These are phyloP conservation scores for Amiota communis DNA, from an alignment of 2,888 invertebrate genomes.

Conservation along the genomic window DNA sequence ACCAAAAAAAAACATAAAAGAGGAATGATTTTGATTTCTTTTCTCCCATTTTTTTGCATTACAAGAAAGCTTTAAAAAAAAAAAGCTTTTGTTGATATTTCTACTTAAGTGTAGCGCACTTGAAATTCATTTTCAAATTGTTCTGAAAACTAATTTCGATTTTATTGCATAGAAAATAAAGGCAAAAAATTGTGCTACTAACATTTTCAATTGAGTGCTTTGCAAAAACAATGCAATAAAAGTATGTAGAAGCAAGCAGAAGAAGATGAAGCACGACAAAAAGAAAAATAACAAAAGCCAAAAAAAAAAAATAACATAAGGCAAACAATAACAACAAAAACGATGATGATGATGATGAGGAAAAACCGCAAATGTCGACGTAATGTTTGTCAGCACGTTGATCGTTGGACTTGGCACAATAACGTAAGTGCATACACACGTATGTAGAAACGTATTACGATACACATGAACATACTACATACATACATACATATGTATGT, in stretches of 20 bases:
- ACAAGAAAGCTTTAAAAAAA: no score
- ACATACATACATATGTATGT: slow-evolving; percentile 1
- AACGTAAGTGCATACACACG: slow-evolving; percentile 49
- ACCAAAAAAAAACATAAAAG: no score
- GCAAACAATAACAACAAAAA: slow-evolving; percentile 22
- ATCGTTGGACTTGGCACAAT: slow-evolving; percentile 70
- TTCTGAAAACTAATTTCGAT: no score
- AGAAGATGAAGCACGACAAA: not conserved
- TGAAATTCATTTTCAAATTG: no score
- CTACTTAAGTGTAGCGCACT: no score
- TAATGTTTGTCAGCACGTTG: slow-evolving; percentile 47
- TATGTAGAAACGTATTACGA: not conserved
- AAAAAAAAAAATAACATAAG: slow-evolving; percentile 23
- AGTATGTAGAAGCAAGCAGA: not conserved
- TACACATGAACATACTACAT: no score
- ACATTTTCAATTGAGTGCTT: slow-evolving; percentile 39
- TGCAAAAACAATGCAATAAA: slow-evolving; percentile 33
- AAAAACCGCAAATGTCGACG: slow-evolving; percentile 31
- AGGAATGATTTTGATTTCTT: no score
- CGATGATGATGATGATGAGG: slow-evolving; percentile 16
- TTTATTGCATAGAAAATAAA: no score
- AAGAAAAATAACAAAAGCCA: slow-evolving; percentile 22
- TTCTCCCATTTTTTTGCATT: no score
- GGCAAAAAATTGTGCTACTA: slow-evolving; percentile 36
- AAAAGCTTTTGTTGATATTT: no score